Evolutionary conservation across 30 jellyfish, hydroid and myxozoan species (phyloP), one percentile per base, ranked within the genome.

Genomic region (Turritopsis dohrnii): DNA sequence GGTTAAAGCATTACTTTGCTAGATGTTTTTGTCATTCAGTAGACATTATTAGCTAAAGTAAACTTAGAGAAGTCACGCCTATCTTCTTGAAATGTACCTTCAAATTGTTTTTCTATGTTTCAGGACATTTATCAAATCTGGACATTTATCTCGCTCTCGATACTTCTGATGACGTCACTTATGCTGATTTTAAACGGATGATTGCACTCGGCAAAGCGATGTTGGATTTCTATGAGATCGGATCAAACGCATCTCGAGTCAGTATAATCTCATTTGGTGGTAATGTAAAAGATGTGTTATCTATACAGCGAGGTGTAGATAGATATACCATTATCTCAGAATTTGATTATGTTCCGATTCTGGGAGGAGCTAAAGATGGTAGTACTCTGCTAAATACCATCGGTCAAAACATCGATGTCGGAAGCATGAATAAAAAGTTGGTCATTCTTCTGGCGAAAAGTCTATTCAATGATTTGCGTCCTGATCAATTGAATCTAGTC

Each of bases 61-160:
- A n/a, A n/a, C n/a, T n/a, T n/a, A n/a, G n/a, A n/a, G n/a, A n/a
- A n/a, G n/a, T n/a, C n/a, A n/a, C n/a, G n/a, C n/a, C n/a, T n/a
- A n/a, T 41, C 60, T 41, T 41, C 60, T 41, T 41, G 60, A 13
- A 41, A n/a, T n/a, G n/a, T n/a, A n/a, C n/a, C n/a, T n/a, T n/a
- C n/a, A n/a, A n/a, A n/a, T n/a, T 41, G 9, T 41, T 41, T 13
- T 41, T 41, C 60, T 20, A 1, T 23, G 53, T 54, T 26, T 24
- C 31, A 87, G 95, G 77, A 24, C 41, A 29, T 0, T 17, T 79
- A 23, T 87, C 82, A 13, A 1, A 24, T 25, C 72, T 82, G 29
- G 96, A 84, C 65, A 84, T 89, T 21, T 89, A 83, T 7, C 83
- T 72, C 52, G 92, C 92, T 16, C 28, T 89, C 66, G 96, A 89